phyloP scores from a whole-genome alignment of 2,113 vertebrate genomes.

The Mormyrus iriodes region DNA sequence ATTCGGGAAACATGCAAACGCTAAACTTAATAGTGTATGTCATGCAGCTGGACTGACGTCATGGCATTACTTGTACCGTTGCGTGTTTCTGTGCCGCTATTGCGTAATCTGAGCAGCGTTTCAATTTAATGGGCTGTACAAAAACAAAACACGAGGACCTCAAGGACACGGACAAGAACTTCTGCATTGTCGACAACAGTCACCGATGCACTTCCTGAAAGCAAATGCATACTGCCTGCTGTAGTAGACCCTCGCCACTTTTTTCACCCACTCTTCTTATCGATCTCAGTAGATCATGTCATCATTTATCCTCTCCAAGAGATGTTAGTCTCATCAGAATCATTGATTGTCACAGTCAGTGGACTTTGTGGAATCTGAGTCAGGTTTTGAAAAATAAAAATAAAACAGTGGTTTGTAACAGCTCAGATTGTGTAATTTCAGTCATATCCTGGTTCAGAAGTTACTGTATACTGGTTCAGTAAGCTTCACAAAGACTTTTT shows the following conservation, averaged over 20 bases:
- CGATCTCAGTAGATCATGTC: not conserved
- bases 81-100: not conserved
- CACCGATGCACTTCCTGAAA: not conserved
- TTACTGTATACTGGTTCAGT: not conserved
- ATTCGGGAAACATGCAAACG: not conserved
- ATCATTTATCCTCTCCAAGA: not conserved
- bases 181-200: not conserved
- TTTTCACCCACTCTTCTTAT: not conserved
- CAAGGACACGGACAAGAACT: not conserved
- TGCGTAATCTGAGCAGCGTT: not conserved
- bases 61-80: not conserved
- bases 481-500: not conserved
- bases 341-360: not conserved
- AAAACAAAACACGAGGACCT: not conserved
- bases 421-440: not conserved
- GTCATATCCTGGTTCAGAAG: too few species aligned
- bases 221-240: not conserved
- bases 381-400: not conserved
- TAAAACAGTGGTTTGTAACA: not conserved
- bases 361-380: not conserved
- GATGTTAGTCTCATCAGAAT: constrained; percentile 16
- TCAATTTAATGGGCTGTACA: not conserved
- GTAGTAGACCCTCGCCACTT: not conserved
- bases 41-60: not conserved
- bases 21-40: not conserved